Evolutionary conservation across 2,113 vertebrate species (phyloP).

Genomic region (Pterophyllum scalare): DNA sequence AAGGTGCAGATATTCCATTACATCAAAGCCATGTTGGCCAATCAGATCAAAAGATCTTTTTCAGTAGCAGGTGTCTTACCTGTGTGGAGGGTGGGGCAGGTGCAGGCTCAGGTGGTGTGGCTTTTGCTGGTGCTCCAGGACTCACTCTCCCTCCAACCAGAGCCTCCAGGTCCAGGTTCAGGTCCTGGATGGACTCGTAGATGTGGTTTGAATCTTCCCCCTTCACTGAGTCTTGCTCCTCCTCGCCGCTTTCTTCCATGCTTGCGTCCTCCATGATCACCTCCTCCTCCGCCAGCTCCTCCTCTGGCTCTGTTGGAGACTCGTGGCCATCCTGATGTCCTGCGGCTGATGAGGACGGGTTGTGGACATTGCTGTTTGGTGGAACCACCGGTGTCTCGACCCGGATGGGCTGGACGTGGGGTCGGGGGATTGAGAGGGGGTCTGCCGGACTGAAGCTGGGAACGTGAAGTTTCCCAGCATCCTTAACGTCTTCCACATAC

Average conservation of each 20-base stretch:
- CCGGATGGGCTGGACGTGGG: slow-evolving; percentile 55
- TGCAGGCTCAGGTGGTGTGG: neutral
- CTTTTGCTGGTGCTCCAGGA: slow-evolving; percentile 2
- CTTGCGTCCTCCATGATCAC: slow-evolving; percentile 40
- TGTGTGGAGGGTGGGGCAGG: slow-evolving; percentile 15
- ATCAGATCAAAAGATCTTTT: neutral
- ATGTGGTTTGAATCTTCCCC: slow-evolving; percentile 79
- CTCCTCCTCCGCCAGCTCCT: slow-evolving; percentile 24
- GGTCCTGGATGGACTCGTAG: slow-evolving; percentile 81
- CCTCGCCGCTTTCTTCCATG: slow-evolving; percentile 7
- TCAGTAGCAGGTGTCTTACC: slow-evolving; percentile 26
- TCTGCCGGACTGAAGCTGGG: slow-evolving; percentile 74
- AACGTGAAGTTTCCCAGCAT: slow-evolving; percentile 50
- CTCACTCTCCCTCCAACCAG: slow-evolving; percentile 26
- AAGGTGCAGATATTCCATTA: neutral
- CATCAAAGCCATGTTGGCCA: neutral
- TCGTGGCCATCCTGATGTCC: slow-evolving; percentile 25
- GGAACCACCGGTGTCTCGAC: slow-evolving; percentile 69
- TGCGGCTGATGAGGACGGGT: neutral
- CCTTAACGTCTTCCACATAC: slow-evolving; percentile 8
- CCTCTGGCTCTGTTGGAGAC: slow-evolving; percentile 10
- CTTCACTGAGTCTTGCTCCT: slow-evolving; percentile 21
- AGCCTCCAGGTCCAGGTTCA: slow-evolving; percentile 63
- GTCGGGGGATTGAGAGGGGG: slow-evolving; percentile 15
- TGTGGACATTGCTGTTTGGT: neutral